Conservation (phyloP, 1,140 invertebrate species). For the Carposina sasakii region DNA sequence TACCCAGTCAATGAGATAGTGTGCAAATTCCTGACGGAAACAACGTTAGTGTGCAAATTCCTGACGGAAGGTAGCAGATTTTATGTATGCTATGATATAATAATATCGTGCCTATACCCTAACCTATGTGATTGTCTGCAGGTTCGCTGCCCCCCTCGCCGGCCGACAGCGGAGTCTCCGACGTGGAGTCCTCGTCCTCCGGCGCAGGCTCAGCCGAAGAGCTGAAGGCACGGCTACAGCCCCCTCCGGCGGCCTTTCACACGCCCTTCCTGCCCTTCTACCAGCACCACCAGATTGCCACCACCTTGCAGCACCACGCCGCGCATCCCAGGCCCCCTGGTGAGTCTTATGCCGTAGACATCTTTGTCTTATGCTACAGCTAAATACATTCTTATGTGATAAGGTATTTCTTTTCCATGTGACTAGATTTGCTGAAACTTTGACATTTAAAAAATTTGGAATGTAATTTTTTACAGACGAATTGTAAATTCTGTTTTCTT, state of each 20-base stretch:
- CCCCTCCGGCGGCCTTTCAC: constrained; percentile 62
- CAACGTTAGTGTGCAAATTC: too few species aligned
- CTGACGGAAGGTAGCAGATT: too few species aligned
- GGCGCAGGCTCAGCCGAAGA: constrained; percentile 92
- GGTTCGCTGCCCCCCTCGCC: constrained; percentile 97
- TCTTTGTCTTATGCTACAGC: background rate
- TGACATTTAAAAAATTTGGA: too few species aligned
- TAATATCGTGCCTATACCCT: too few species aligned
- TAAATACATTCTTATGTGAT: background rate
- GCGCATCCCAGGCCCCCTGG: constrained; percentile 62
- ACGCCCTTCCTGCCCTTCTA: constrained; percentile 68
- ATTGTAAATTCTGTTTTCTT: too few species aligned
- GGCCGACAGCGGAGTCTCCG: constrained; percentile 96
- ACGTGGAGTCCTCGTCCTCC: constrained; percentile 95
- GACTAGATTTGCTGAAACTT: too few species aligned
- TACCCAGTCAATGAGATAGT: too few species aligned
- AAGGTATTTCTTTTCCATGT: too few species aligned
- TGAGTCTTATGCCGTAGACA: constrained; percentile 31
- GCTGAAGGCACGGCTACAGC: constrained; percentile 85
- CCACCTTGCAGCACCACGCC: constrained; percentile 59
- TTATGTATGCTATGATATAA: too few species aligned
- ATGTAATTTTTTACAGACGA: too few species aligned
- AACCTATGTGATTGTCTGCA: constrained; percentile 28
- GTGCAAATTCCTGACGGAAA: too few species aligned
- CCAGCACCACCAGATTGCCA: constrained; percentile 65